Evolutionary conservation across 2,113 vertebrate species (phyloP), one percentile per base, ranked within the genome.

Genomic region (Alethe castanea): DNA sequence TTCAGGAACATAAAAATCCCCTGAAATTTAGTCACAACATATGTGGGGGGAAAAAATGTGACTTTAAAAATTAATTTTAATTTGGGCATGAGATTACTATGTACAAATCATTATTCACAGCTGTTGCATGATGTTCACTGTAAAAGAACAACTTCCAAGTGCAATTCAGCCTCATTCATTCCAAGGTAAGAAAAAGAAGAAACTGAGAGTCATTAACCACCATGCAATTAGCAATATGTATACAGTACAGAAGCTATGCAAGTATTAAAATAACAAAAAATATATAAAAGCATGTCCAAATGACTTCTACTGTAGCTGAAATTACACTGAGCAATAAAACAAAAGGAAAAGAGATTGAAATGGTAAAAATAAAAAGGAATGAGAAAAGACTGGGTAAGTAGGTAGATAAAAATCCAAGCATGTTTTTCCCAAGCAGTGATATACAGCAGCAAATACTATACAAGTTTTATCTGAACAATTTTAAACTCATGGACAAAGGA

Each of bases 1-100:
- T 31, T 35, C 25, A 72, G 77, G 9, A 81, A 45, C 1, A 3
- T 7, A 36, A 60, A 60, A 74, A 36, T 0, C 9, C 19, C 8
- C 18, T 69, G 42, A 69, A 83, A 77, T 86, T 40, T 69, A 57
- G 23, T 42, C 42, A 42, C 8, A 72, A 66, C 1, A 18, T 6
- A 48, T 0, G 2, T 22, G 50, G 5, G 8, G 12, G 50, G 52
- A 57, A 74, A 89, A 36, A 8, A 54, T 2, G 23, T 36, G 2
- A n/a, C 29, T 59, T 66, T 35, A 59, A 70, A 60, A 29, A 45
- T 66, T 0, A 22, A 28, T 54, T 69, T 45, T 64, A 69, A 53
- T 67, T 53, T 82, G 13, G 19, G 42, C 56, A 16, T 42, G 19
- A 38, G 47, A 47, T 54, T n/a, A 22, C 17, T 59, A 17, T 23